These are phyloP conservation scores for Pollenia griseotomentosa DNA, from an alignment of 2,888 invertebrate genomes.

Conservation along the genomic window DNA sequence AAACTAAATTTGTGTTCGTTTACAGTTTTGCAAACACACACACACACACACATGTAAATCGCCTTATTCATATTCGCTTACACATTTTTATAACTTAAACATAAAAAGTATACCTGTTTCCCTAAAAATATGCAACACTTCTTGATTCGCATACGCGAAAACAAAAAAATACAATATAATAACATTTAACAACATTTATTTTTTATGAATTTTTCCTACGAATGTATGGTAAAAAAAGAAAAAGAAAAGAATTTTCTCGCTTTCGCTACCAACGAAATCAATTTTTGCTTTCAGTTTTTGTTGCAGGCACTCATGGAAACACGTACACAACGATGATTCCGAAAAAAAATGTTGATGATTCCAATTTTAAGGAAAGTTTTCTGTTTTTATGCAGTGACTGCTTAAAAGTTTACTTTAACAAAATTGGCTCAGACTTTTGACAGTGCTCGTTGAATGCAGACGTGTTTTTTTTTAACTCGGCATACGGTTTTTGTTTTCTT, in stretches of 20 bases:
- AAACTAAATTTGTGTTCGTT: conserved; percentile 4
- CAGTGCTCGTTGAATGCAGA: too few relatives aligned
- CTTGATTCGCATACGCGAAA: conserved; percentile 19
- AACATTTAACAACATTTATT: conserved; percentile 13
- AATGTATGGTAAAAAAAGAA: neutral
- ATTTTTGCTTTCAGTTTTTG: conserved; percentile 30
- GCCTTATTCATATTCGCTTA: neutral
- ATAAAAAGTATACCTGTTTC: neutral
- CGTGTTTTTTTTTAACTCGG: too few relatives aligned
- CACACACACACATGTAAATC: neutral
- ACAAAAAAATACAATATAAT: conserved; percentile 20
- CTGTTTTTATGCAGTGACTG: too few relatives aligned
- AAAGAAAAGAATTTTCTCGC: conserved; percentile 29
- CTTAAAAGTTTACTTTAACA: too few relatives aligned
- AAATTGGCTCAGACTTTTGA: too few relatives aligned
- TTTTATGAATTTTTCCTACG: conserved; percentile 21
- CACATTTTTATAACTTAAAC: neutral
- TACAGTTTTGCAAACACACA: conserved; percentile 15
- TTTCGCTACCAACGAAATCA: conserved; percentile 54
- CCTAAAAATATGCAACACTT: conserved; percentile 13
- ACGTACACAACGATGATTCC: too few relatives aligned
- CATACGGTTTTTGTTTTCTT: too few relatives aligned
- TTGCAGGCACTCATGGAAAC: too few relatives aligned
- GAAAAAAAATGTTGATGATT: too few relatives aligned
- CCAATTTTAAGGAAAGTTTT: too few relatives aligned